Evolutionary conservation across 2,888 invertebrate genomes (phyloP).

Genomic region (Cheilosia grossa): DNA sequence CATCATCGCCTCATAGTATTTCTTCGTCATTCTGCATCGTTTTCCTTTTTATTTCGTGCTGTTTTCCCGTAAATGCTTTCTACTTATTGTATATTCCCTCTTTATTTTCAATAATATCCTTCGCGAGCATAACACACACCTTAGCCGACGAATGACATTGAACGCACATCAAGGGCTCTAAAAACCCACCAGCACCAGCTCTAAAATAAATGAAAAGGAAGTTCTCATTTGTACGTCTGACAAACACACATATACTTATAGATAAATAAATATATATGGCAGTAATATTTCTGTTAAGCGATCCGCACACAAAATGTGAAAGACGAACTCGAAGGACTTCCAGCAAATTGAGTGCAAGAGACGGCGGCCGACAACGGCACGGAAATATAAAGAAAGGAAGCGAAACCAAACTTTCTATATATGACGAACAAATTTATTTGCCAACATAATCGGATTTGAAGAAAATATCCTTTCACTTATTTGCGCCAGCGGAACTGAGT

Average conservation of each 20-base stretch:
- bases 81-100: slow-evolving; percentile 4
- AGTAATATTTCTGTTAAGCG: slow-evolving; percentile 25
- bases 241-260: slow-evolving; percentile 18
- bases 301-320: slow-evolving; percentile 30
- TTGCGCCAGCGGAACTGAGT: slow-evolving; percentile 28
- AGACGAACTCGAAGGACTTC: slow-evolving; percentile 33
- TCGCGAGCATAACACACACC: slow-evolving; percentile 26
- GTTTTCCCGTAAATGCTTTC: slow-evolving; percentile 15
- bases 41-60: slow-evolving; percentile 5
- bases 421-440: slow-evolving; percentile 44
- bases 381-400: slow-evolving; percentile 9
- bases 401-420: neutral
- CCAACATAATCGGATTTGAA: slow-evolving; percentile 66
- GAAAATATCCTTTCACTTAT: slow-evolving; percentile 67
- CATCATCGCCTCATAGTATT: slow-evolving; percentile 33
- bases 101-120: slow-evolving; percentile 38
- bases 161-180: slow-evolving; percentile 36
- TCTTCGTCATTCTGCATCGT: neutral
- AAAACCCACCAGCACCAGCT: neutral
- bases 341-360: slow-evolving; percentile 30
- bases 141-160: slow-evolving; percentile 25
- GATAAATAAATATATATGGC: neutral
- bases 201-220: slow-evolving; percentile 34
- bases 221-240: slow-evolving; percentile 54
- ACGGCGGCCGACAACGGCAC: neutral